phyloP scores from a whole-genome alignment of 2,797 vertebrate species.

The Platalea minor region DNA sequence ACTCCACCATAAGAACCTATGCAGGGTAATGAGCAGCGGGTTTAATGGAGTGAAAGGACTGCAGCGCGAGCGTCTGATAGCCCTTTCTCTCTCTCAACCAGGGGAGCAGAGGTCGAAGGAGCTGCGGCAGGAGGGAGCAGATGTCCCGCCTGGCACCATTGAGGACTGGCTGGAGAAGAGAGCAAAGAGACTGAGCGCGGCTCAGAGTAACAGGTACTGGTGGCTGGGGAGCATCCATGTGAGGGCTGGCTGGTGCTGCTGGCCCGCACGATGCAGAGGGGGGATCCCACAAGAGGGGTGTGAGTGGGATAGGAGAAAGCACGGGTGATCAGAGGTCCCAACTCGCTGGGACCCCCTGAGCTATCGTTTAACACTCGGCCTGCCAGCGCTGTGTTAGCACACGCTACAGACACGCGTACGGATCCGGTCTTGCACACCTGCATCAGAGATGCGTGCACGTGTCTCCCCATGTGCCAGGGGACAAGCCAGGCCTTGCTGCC shows the following conservation, averaged over 20 bases:
- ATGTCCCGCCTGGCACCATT: slow-evolving; percentile 66
- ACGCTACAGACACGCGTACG: accelerated
- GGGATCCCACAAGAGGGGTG: background rate
- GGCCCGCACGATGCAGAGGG: accelerated
- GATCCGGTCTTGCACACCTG: accelerated
- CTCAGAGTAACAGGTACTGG: slow-evolving; percentile 80
- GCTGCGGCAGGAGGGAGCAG: slow-evolving; percentile 63
- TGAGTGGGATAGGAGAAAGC: background rate
- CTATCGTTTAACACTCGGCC: background rate
- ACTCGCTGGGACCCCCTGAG: background rate
- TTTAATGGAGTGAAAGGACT: background rate
- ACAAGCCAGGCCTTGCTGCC: background rate
- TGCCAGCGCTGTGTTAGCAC: background rate
- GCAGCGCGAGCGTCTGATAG: background rate
- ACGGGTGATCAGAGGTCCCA: background rate
- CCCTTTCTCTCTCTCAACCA: slow-evolving; percentile 50
- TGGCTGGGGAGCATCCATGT: background rate
- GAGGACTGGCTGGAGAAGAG: slow-evolving; percentile 90
- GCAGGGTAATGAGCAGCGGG: background rate
- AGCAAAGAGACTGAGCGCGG: slow-evolving; percentile 76
- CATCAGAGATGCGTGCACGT: accelerated
- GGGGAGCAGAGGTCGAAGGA: slow-evolving; percentile 81
- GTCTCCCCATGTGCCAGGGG: background rate
- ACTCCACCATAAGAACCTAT: background rate
- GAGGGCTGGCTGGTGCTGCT: background rate